phyloP scores from a whole-genome alignment of 1,140 invertebrate genomes.

The Drosophila biarmipes region DNA sequence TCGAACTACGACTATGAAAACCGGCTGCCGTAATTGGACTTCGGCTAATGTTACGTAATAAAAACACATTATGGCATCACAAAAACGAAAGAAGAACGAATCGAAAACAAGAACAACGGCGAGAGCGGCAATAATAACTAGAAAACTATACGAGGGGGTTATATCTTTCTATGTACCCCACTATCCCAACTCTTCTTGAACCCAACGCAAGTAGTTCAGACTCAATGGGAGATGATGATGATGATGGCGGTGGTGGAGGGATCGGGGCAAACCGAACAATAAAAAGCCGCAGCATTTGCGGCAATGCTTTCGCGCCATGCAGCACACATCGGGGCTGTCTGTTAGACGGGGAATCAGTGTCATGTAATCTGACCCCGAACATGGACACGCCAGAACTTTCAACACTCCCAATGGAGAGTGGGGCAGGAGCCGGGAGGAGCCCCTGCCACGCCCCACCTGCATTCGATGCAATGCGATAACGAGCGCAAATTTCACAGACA shows the following conservation, averaged over 20 bases:
- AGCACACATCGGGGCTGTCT: constrained; percentile 58
- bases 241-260: constrained; percentile 28
- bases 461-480: constrained; percentile 73
- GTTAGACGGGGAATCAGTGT: constrained; percentile 78
- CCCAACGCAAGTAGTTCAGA: constrained; percentile 16
- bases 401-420: constrained; percentile 55
- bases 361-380: constrained; percentile 82
- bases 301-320: constrained; percentile 69
- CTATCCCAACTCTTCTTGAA: background rate
- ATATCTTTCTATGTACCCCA: constrained; percentile 1
- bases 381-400: constrained; percentile 81
- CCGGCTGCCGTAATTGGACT: constrained; percentile 71
- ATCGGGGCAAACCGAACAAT: constrained; percentile 34
- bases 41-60: constrained; percentile 76
- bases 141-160: constrained; percentile 31
- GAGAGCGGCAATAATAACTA: constrained; percentile 55
- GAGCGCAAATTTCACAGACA: constrained; percentile 78
- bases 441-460: constrained; percentile 31
- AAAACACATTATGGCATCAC: constrained; percentile 72
- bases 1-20: constrained; percentile 64
- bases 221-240: constrained; percentile 31
- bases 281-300: constrained; percentile 57
- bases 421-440: background rate
- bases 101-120: constrained; percentile 48
- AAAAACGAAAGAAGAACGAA: constrained; percentile 38